phyloP scores from a whole-genome alignment of 2,797 vertebrate species.

The Ctenochaetus hawaiiensis region DNA sequence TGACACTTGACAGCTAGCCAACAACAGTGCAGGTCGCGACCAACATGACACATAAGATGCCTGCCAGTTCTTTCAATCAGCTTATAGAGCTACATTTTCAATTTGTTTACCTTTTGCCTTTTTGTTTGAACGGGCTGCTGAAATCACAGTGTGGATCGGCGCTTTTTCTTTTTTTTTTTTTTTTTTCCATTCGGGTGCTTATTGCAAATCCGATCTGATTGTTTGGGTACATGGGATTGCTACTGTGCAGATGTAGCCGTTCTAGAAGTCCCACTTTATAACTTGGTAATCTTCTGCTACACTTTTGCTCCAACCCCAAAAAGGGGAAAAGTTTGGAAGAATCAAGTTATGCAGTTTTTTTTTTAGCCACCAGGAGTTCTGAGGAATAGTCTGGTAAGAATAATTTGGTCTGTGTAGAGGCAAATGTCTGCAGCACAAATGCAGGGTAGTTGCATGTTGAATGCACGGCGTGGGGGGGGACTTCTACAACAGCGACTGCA shows the following conservation, averaged over 20 bases:
- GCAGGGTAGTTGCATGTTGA: conserved; percentile 57
- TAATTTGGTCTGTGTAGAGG: conserved; percentile 62
- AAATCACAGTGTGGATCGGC: conserved; percentile 87
- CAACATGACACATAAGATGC: conserved; percentile 40
- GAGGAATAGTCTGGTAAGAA: conserved; percentile 54
- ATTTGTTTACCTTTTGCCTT: conserved; percentile 20
- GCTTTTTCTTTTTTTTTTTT: conserved; percentile 62
- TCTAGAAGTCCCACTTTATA: conserved; percentile 67
- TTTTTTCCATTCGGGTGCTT: conserved; percentile 68
- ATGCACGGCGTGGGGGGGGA: conserved; percentile 24
- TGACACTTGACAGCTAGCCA: conserved; percentile 56
- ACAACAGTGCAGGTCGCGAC: conserved; percentile 57
- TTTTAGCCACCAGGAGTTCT: conserved; percentile 52
- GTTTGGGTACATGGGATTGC: conserved; percentile 66
- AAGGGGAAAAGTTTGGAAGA: conserved; percentile 62
- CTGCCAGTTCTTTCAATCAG: conserved; percentile 39
- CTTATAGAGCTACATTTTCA: conserved; percentile 20
- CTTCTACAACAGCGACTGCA: conserved; percentile 70
- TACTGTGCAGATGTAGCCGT: conserved; percentile 75
- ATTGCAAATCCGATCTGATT: conserved; percentile 82
- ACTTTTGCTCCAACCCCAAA: conserved; percentile 64
- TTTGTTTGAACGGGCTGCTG: conserved; percentile 61
- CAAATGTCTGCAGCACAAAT: conserved; percentile 62
- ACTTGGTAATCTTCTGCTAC: conserved; percentile 72
- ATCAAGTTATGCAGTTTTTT: conserved; percentile 60